Evolutionary conservation across 2,113 vertebrate genomes (phyloP), one percentile per base, ranked within the genome.

Genomic region (Aythya baeri): DNA sequence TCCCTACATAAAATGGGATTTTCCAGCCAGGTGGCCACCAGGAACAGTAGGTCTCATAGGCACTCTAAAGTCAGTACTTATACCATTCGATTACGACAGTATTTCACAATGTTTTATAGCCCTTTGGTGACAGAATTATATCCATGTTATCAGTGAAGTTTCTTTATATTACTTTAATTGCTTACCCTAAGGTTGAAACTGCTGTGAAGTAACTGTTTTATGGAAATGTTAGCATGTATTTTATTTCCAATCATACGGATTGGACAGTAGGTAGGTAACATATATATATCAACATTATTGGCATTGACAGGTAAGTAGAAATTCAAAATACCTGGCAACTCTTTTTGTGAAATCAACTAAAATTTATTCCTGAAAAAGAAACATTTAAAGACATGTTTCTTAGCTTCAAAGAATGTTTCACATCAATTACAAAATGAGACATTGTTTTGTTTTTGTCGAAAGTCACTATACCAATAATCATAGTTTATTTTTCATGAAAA

Each of bases 21-120:
- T 96, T 97, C 86, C 72, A 88, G 57, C 27, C 43, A 93, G 54
- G 86, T 94, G 83, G n/a, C 44, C 52, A 63, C 38, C 7, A 76
- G 65, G 54, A 96, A 77, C 50, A 67, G 52, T 52, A 11, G 27
- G 38, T 91, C 87, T 95, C 87, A 88, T 6, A 91, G 61, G 68
- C 13, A 65, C 62, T 86, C 32, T 93, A 36, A 95, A 95, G 43
- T 62, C 61, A 85, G 50, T 86, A 87, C 36, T 74, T 72, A 36
- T 9, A 93, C 23, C 6, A 88, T 90, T 89, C 55, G 82, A 50
- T 94, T 91, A 88, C 83, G 63, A 76, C 11, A 63, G 10, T 17
- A 52, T 86, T 94, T 78, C n/a, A 41, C 17, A 61, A 5, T 32
- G 23, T 57, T 96, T 95, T 87, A 57, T 38, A 68, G 10, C 6